These are phyloP conservation scores for Cactoblastis cactorum DNA, from an alignment of 2,888 invertebrate species.

Conservation along the genomic window DNA sequence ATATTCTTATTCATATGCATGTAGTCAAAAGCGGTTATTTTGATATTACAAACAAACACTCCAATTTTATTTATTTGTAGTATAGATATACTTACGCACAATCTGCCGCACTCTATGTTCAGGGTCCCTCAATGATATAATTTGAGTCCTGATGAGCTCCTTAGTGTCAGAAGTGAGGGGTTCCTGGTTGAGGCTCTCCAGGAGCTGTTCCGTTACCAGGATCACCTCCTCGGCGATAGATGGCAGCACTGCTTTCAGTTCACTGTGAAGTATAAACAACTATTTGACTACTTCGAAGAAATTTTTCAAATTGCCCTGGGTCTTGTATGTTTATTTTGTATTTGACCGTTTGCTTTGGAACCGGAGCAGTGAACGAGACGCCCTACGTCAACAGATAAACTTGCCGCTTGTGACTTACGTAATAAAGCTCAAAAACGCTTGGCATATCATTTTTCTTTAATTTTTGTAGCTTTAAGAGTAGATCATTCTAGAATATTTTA, in stretches of 20 bases:
- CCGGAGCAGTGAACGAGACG: too few relatives aligned
- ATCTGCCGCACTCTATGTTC: slow-evolving; percentile 87
- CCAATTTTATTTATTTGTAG: not conserved
- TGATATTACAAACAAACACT: too few relatives aligned
- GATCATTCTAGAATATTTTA: too few relatives aligned
- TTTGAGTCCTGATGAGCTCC: slow-evolving; percentile 82
- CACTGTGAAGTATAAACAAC: slow-evolving; percentile 52
- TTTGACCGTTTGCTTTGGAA: too few relatives aligned
- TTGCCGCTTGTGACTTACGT: too few relatives aligned
- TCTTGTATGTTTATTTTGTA: too few relatives aligned
- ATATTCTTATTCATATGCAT: too few relatives aligned
- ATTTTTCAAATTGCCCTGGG: not conserved
- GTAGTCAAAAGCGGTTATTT: too few relatives aligned
- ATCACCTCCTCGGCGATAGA: slow-evolving; percentile 87
- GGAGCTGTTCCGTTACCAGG: slow-evolving; percentile 83
- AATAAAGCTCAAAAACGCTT: too few relatives aligned
- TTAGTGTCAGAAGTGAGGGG: slow-evolving; percentile 79
- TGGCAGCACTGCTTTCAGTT: slow-evolving; percentile 79
- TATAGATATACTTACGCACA: slow-evolving; percentile 82
- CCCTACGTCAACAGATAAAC: too few relatives aligned
- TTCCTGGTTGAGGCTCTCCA: slow-evolving; percentile 79
- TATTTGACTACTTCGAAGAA: not conserved
- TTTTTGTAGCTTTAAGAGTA: too few relatives aligned
- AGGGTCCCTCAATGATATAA: slow-evolving; percentile 80
- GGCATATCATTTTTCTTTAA: too few relatives aligned